phyloP scores from a whole-genome alignment of 2,888 invertebrate genomes.

The Eupeodes luniger region DNA sequence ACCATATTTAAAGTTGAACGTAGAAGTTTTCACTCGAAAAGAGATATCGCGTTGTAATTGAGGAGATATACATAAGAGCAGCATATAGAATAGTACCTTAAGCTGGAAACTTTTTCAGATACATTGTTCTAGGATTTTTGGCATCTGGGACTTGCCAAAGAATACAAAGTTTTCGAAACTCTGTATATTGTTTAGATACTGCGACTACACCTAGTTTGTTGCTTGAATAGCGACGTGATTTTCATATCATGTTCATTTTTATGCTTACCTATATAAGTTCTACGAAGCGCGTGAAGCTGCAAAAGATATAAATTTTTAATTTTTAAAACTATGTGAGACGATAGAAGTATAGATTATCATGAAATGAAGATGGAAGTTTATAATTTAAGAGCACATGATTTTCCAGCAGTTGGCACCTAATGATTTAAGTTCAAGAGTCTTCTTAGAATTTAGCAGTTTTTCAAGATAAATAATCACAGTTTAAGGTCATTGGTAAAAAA shows the following conservation, averaged over 20 bases:
- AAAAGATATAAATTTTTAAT: not conserved
- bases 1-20: not conserved
- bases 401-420: no score
- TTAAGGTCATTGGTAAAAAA: no score
- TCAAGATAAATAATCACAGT: no score
- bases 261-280: not conserved
- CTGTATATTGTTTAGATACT: not conserved
- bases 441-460: no score
- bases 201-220: no score
- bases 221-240: slow-evolving; percentile 17
- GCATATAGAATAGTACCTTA: not conserved
- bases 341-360: not conserved
- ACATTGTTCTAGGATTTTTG: not conserved
- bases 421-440: no score
- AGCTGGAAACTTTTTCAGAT: slow-evolving; percentile 15
- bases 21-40: slow-evolving; percentile 12
- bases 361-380: not conserved
- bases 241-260: not conserved
- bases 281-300: not conserved
- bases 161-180: slow-evolving; percentile 7
- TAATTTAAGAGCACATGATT: not conserved
- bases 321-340: not conserved
- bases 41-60: no score
- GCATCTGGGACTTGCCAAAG: slow-evolving; percentile 25
- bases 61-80: not conserved